These are phyloP conservation scores for Ectobius pallidus DNA, from an alignment of 2,888 invertebrate species.

Conservation along the genomic window DNA sequence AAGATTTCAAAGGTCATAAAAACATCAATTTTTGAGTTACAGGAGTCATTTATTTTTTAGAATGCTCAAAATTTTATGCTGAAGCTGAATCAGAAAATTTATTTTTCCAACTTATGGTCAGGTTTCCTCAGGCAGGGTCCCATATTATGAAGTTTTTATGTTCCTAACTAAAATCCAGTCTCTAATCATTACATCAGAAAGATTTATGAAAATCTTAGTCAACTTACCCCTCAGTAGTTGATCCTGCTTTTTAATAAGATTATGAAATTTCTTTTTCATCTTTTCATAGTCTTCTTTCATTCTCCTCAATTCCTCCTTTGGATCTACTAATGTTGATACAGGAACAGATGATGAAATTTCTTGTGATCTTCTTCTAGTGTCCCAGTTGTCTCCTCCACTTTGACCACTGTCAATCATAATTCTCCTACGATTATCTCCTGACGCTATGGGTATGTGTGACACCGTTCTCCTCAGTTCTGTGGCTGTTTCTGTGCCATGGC, in stretches of 20 bases:
- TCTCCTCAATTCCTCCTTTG: slow-evolving; percentile 53
- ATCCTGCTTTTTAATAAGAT: slow-evolving; percentile 90
- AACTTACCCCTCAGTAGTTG: slow-evolving; percentile 79
- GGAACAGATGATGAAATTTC: slow-evolving; percentile 37
- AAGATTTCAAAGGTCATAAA: no score
- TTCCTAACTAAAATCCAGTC: no score
- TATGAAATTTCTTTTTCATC: slow-evolving; percentile 75
- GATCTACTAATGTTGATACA: slow-evolving; percentile 34
- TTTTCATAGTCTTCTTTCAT: slow-evolving; percentile 78
- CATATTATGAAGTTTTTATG: no score
- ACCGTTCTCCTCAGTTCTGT: slow-evolving; percentile 46
- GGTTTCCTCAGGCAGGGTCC: no score
- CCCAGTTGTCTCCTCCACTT: slow-evolving; percentile 51
- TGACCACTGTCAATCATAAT: slow-evolving; percentile 43
- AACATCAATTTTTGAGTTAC: no score
- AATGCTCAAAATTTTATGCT: no score
- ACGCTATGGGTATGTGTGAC: slow-evolving; percentile 37
- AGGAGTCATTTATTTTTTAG: no score
- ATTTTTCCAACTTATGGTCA: no score
- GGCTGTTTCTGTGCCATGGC: background rate
- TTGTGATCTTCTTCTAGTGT: background rate
- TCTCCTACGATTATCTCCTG: slow-evolving; percentile 48
- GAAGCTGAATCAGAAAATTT: no score
- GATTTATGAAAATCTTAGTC: no score
- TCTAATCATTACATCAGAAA: no score